phyloP scores from a whole-genome alignment of 37 sponge, comb jelly and placozoan genomes.

The Mnemiopsis leidyi region DNA sequence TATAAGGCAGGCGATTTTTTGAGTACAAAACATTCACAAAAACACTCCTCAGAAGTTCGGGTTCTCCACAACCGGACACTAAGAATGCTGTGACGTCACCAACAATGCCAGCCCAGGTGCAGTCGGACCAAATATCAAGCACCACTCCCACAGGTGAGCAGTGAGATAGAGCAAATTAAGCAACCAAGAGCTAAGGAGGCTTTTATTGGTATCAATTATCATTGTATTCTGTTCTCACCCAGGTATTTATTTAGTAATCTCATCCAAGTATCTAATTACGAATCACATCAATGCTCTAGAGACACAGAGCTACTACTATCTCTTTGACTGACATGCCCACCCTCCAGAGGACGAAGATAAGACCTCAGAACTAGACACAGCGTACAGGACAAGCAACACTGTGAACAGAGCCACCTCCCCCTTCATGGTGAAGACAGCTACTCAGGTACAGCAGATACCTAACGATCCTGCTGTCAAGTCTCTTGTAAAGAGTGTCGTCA shows the following conservation, averaged over 20 bases:
- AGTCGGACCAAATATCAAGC: slow-evolving; percentile 5
- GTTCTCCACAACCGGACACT: background rate
- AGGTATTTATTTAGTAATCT: too few relatives aligned
- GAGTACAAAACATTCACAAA: too few relatives aligned
- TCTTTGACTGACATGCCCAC: too few relatives aligned
- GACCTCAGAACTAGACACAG: background rate
- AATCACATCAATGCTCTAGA: too few relatives aligned
- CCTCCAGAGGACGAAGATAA: background rate
- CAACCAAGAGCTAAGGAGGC: too few relatives aligned
- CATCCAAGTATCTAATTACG: too few relatives aligned
- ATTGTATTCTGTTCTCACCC: too few relatives aligned
- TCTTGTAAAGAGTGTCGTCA: slow-evolving; percentile 38
- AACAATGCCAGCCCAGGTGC: background rate
- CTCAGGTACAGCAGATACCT: slow-evolving; percentile 36
- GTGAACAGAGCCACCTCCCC: slow-evolving; percentile 60
- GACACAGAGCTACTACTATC: too few relatives aligned
- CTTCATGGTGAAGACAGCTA: slow-evolving; percentile 51
- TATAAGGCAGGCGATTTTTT: too few relatives aligned
- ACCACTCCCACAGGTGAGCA: slow-evolving; percentile 15
- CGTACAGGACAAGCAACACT: background rate
- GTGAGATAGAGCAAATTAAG: too few relatives aligned
- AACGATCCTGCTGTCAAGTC: slow-evolving; percentile 59
- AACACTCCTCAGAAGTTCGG: background rate
- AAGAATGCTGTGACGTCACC: slow-evolving; percentile 42
- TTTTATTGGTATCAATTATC: too few relatives aligned